Evolutionary conservation across 1,140 invertebrate genomes (phyloP).

Genomic region (Caerostris extrusa): DNA sequence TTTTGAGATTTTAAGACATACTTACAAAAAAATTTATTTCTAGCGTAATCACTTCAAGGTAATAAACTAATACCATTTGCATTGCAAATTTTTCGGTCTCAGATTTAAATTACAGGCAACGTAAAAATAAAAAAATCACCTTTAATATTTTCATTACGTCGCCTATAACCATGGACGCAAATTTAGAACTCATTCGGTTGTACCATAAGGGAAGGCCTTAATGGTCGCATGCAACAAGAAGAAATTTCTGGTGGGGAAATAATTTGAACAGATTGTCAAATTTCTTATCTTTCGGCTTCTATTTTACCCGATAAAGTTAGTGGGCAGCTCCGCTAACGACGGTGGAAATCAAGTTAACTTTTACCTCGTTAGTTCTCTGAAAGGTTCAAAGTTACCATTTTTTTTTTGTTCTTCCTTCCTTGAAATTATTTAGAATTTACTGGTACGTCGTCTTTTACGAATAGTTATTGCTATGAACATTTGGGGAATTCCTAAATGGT

Average conservation of each 20-base stretch:
- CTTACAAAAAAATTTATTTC: too few species aligned
- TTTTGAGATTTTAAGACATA: too few species aligned
- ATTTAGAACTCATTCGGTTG: background rate
- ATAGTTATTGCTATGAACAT: background rate
- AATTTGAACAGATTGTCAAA: background rate
- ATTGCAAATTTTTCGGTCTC: background rate
- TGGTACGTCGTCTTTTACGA: background rate
- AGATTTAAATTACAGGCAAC: background rate
- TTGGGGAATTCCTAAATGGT: background rate
- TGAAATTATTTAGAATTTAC: background rate
- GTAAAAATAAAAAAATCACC: background rate
- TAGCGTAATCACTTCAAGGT: background rate
- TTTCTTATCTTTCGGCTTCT: background rate
- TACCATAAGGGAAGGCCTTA: background rate
- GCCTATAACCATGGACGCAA: background rate
- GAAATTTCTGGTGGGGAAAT: background rate
- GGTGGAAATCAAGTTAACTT: conserved; percentile 2
- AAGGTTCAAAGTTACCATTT: background rate
- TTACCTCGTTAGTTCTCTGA: conserved; percentile 20
- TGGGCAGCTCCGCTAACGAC: background rate
- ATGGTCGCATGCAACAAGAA: background rate
- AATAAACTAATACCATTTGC: background rate
- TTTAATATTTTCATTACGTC: background rate
- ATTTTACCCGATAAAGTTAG: background rate
- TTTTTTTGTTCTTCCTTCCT: background rate